phyloP scores from a whole-genome alignment of 2,113 vertebrate species.

The Lophochroa leadbeateri region DNA sequence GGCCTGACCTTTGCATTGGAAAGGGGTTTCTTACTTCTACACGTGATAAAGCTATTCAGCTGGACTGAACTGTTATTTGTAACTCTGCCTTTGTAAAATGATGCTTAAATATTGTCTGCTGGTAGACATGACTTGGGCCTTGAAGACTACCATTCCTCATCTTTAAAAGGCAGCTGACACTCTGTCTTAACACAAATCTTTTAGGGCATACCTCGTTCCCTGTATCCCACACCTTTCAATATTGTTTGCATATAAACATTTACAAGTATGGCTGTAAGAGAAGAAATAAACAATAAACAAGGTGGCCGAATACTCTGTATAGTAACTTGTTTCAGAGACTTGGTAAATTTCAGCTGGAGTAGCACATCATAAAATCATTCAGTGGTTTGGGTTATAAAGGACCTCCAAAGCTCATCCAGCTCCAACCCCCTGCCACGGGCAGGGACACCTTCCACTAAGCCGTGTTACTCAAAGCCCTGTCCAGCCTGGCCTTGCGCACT shows the following conservation, averaged over 20 bases:
- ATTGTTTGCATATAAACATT: not conserved
- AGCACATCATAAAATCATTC: not conserved
- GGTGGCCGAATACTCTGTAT: not conserved
- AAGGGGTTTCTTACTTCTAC: not conserved
- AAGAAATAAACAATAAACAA: not conserved
- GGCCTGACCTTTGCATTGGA: rapidly evolving
- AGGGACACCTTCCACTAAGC: not conserved
- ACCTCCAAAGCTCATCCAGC: not conserved
- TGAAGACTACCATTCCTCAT: not conserved
- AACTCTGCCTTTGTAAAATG: not conserved
- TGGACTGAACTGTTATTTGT: not conserved
- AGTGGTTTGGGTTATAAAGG: not conserved
- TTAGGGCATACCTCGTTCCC: not conserved
- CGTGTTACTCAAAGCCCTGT: not conserved
- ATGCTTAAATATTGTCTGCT: not conserved
- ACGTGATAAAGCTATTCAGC: not conserved
- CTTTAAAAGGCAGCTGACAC: not conserved
- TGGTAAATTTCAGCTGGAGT: not conserved
- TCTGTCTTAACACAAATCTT: not conserved
- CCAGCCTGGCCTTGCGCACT: not conserved
- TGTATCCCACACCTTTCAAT: not conserved
- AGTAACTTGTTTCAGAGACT: not conserved
- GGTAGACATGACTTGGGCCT: not conserved
- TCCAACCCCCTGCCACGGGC: not conserved
- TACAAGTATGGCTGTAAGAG: not conserved